Evolutionary conservation across 2,797 vertebrate species (phyloP).

Genomic region (Betta splendens): DNA sequence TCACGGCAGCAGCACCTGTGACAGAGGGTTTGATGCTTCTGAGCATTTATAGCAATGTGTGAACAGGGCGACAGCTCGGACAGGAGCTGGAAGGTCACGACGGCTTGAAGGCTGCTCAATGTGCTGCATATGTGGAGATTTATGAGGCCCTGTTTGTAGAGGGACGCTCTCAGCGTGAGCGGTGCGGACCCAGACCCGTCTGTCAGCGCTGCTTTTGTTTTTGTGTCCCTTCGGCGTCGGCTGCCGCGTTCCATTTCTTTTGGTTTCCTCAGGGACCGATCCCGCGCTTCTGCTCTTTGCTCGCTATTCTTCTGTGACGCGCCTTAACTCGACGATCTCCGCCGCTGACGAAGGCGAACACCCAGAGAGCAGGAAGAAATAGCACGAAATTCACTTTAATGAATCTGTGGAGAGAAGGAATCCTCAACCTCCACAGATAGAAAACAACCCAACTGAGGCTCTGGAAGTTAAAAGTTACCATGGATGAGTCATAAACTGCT

Average conservation of each 20-base stretch:
- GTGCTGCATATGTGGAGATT: constrained; percentile 19
- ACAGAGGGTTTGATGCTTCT: constrained; percentile 55
- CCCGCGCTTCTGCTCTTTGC: constrained; percentile 6
- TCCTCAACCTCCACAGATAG: not conserved
- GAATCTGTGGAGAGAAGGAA: constrained; percentile 8
- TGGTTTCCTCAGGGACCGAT: constrained; percentile 26
- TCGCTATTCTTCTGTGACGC: not conserved
- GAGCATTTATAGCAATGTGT: constrained; percentile 31
- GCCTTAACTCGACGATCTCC: not conserved
- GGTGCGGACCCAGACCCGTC: constrained; percentile 24
- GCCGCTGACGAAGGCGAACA: constrained; percentile 8
- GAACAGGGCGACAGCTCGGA: constrained; percentile 21
- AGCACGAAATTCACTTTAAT: constrained; percentile 31
- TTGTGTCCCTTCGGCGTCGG: constrained; percentile 17
- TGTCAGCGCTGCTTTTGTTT: constrained; percentile 39
- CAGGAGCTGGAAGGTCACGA: constrained; percentile 41
- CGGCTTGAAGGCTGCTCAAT: constrained; percentile 29
- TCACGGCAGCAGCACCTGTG: constrained; percentile 39
- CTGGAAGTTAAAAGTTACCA: not conserved
- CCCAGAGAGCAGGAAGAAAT: constrained; percentile 11
- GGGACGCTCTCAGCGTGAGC: constrained; percentile 1
- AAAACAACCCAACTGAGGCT: not conserved
- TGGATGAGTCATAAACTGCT: not conserved
- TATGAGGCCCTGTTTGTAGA: constrained; percentile 20
- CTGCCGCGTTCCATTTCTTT: constrained; percentile 17